Percentiles rank a stretch among this genome's conserved stretches.
These are phyloP conservation scores for Clusia tigrina DNA, from an alignment of 2,888 invertebrate genomes.

Conservation along the genomic window DNA sequence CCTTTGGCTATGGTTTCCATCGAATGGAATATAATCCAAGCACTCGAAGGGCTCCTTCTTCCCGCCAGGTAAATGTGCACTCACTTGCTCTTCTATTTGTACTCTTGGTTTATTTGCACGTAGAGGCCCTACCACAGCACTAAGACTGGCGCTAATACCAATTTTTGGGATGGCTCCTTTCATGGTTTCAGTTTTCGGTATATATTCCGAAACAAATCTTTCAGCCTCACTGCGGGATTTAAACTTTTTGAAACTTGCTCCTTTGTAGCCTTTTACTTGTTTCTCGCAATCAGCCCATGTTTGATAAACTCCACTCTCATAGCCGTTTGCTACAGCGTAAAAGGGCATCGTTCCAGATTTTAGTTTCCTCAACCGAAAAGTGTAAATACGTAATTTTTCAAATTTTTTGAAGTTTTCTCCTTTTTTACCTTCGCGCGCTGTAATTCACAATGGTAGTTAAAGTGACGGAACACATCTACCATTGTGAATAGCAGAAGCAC, in stretches of 20 bases:
- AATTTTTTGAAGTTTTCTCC: no score
- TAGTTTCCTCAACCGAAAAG: no score
- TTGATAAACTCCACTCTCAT: not conserved
- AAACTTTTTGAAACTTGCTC: not conserved
- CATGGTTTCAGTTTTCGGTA: not conserved
- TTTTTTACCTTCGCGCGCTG: no score
- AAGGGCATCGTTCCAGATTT: not conserved
- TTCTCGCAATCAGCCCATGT: not conserved
- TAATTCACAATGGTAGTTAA: no score
- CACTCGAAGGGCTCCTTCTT: not conserved
- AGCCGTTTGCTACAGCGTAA: not conserved
- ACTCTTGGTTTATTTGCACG: not conserved
- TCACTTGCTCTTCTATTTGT: not conserved
- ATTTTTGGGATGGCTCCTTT: not conserved
- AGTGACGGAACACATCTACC: no score
- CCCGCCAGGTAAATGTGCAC: not conserved
- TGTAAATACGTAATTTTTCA: no score
- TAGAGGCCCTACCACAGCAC: not conserved
- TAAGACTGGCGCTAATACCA: not conserved
- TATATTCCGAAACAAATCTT: no score
- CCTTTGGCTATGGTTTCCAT: no score
- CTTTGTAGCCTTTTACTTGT: not conserved
- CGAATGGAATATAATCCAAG: not conserved
- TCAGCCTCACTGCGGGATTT: not conserved
- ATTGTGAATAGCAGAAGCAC: no score